A percentile compares a stretch with the other conserved stretches of the same genome.
Evolutionary conservation across 2,113 vertebrate genomes (phyloP).

Genomic region (Psettodes erumei): DNA sequence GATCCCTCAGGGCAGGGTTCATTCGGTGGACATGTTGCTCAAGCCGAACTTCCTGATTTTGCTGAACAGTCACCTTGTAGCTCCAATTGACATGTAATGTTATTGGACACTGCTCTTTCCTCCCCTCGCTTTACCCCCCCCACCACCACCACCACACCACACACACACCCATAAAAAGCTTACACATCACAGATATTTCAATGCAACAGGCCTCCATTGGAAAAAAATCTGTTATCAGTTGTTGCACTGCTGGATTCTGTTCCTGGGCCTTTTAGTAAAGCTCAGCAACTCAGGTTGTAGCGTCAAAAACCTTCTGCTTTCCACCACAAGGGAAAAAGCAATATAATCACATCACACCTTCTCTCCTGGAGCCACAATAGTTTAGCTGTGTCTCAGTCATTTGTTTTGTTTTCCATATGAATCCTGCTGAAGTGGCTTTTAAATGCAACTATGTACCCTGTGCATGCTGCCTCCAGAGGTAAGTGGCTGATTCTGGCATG

Average conservation of each 20-base stretch:
- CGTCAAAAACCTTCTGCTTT: conserved; percentile 32
- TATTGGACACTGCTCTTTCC: conserved; percentile 31
- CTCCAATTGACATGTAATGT: conserved; percentile 27
- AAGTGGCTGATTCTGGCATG: conserved; percentile 68
- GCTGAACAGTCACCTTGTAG: conserved; percentile 55
- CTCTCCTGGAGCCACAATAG: conserved; percentile 29
- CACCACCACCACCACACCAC: no score
- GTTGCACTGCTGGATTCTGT: conserved; percentile 22
- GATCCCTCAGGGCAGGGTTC: conserved; percentile 63
- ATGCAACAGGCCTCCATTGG: conserved; percentile 16
- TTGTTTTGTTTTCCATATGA: conserved; percentile 58
- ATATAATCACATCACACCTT: conserved; percentile 37
- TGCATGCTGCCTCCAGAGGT: conserved; percentile 47
- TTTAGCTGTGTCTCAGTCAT: conserved; percentile 34
- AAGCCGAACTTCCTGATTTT: conserved; percentile 76
- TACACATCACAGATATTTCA: conserved; percentile 11
- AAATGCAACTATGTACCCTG: conserved; percentile 40
- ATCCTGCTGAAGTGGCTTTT: conserved; percentile 45
- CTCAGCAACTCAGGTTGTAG: conserved; percentile 21
- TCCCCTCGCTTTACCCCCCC: not conserved
- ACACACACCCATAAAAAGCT: not conserved
- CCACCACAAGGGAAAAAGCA: conserved; percentile 11
- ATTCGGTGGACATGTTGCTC: conserved; percentile 60
- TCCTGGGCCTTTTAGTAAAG: conserved; percentile 16
- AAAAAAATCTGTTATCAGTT: conserved; percentile 36